phyloP scores from a whole-genome alignment of 2,888 invertebrate genomes.

The Cerastis leucographa region DNA sequence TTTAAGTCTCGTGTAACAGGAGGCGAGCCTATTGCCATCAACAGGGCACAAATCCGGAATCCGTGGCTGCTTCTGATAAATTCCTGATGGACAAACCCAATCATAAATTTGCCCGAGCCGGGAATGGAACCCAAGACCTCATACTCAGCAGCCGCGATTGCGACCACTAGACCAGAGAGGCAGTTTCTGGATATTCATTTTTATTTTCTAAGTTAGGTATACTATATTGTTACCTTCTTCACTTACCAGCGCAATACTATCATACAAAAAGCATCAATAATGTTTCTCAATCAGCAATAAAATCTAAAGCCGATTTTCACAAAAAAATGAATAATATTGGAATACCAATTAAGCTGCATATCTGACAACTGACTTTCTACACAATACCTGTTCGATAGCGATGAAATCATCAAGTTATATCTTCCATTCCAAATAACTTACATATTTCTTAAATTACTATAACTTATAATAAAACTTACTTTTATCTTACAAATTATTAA shows the following conservation, averaged over 20 bases:
- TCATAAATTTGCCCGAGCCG: not conserved
- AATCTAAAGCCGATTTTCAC: not conserved
- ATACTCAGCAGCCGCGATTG: not conserved
- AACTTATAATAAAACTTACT: not conserved
- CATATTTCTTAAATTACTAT: not conserved
- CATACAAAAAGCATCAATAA: not conserved
- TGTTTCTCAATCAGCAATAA: not conserved
- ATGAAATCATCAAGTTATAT: conserved; percentile 11
- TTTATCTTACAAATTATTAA: not conserved
- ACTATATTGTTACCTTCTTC: not conserved
- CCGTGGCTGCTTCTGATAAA: not conserved
- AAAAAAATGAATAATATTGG: not conserved
- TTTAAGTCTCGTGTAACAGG: not conserved
- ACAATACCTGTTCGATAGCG: not conserved
- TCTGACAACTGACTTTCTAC: conserved; percentile 35
- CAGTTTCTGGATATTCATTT: not conserved
- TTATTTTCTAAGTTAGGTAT: not conserved
- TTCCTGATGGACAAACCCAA: not conserved
- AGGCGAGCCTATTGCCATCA: not conserved
- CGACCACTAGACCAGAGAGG: not conserved
- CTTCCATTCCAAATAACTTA: conserved; percentile 3
- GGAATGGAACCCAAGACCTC: not conserved
- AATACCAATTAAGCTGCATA: conserved; percentile 16
- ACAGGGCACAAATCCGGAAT: too few relatives aligned
- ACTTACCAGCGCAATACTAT: not conserved